Base-by-base conservation (phyloP, 2,113 vertebrate species). In the Casuarius casuarius region DNA sequence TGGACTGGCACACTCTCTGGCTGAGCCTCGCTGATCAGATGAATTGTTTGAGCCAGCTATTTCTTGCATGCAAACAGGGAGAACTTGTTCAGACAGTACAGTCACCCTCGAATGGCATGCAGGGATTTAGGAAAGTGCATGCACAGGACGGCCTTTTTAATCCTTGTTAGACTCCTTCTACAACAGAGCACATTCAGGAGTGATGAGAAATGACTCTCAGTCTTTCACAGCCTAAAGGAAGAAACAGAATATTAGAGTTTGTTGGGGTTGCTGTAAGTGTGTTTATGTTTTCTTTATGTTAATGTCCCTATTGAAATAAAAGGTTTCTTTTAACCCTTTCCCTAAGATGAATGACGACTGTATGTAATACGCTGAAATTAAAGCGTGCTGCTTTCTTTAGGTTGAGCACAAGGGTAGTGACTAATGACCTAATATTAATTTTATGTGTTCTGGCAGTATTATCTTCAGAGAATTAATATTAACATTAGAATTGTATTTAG, bases 11-110 rank as follows among this genome's bases (percentile, higher is more conserved):
- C 94, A 80, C 94, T 97, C 74, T 33, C 95, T 62, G 86, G 91
- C 96, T 96, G 96, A 96, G 94, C 68, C 93, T 84, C 90, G 63
- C 93, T 96, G 91, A 78, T 96, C 97, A 89, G 76, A 56, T 90
- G 96, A 96, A 96, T 97, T 97, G 96, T 97, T 95, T 94, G 84
- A 96, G 96, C 96, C 91, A 95, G 92, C 85, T 94, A 80, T 95
- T 95, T 94, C 96, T 96, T 96, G 91, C 97, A 71, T 95, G 95
- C 97, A 98, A 97, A 94, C 95, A 97, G 97, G 96, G 95, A 93
- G 90, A 95, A 96, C 97, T 95, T 97, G 95, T 98, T 97, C 96
- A 96, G 95, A 97, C 95, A 89, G 95, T 82, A 86, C 94, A 83
- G 92, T 90, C 92, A 91, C 51, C 89, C 95, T 92, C 68, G 90